phyloP scores from a whole-genome alignment of 2,113 vertebrate species.

The Phrynosoma platyrhinos region DNA sequence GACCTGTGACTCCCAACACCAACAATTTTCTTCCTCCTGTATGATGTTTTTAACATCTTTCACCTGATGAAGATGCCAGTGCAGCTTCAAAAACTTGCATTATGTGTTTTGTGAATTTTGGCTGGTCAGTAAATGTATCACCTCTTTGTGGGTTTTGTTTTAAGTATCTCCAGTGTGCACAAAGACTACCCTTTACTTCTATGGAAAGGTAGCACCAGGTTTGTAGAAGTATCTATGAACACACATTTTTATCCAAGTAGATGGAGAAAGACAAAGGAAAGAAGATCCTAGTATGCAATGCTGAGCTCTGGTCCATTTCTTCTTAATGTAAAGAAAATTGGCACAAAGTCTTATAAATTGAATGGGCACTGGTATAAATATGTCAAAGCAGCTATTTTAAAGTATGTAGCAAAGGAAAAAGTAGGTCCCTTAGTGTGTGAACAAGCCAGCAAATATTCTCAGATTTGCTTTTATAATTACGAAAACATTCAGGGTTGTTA shows the following conservation, averaged over 20 bases:
- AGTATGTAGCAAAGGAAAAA: neutral
- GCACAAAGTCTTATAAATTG: constrained; percentile 1
- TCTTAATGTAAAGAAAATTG: constrained; percentile 29
- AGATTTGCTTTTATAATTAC: constrained; percentile 53
- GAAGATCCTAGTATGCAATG: neutral
- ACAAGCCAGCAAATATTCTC: constrained; percentile 33
- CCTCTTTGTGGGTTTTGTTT: too few relatives aligned
- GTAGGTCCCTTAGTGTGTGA: neutral
- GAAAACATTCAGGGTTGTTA: constrained; percentile 50
- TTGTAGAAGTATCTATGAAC: constrained; percentile 21
- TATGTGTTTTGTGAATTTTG: too few relatives aligned
- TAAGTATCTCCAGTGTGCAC: too few relatives aligned
- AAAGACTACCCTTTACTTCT: neutral
- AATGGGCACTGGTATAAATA: too few relatives aligned
- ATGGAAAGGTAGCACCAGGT: constrained; percentile 20
- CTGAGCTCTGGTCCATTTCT: constrained; percentile 29
- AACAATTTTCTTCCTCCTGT: too few relatives aligned
- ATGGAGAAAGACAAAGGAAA: neutral
- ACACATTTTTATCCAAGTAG: neutral
- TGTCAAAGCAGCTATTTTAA: neutral
- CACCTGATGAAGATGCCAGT: too few relatives aligned
- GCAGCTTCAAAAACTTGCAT: too few relatives aligned
- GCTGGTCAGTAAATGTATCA: too few relatives aligned
- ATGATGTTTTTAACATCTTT: too few relatives aligned
- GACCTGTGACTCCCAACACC: too few relatives aligned